Base-by-base conservation (phyloP, 2,113 vertebrate species). In the Sapayoa aenigma region DNA sequence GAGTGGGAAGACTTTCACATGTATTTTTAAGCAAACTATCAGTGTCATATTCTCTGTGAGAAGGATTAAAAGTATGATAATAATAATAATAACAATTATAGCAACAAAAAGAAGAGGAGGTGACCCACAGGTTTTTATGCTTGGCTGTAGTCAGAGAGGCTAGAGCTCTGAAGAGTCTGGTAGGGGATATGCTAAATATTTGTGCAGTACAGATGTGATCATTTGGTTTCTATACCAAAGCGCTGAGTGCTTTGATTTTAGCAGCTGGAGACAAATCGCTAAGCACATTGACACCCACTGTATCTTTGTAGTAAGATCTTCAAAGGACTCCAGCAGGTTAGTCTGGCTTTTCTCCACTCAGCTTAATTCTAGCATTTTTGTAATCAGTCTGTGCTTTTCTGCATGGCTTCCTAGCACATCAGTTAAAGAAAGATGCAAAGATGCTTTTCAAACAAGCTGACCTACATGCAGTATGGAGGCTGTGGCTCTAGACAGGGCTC, bases 301-400 rank as follows among this genome's bases (percentile, higher is more conserved):
- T 68, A 94, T 74, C 68, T 77, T 79, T 87, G 81, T 58, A 93
- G 55, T 66, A 86, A 85, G 52, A 93, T 82, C 89, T 96, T 96
- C 93, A 97, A 94, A 94, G 80, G 89, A 93, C 53, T 92, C 74
- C 90, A 91, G 93, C 85, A 90, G 81, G 68, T 94, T 93, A 87
- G 47, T 84, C 78, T 95, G 75, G 39, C 87, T 87, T 79, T 91
- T 91, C 68, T 80, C 55, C 3, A 6, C 28, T 73, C 60, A 73
- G 68, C 11, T 95, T 85, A 90, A 85, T 80, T 94, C 80, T 52
- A 84, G 37, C 41, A 10, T 53, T 92, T 90, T 84, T 87, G 53
- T n/a, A 78, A 94, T 75, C 86, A 83, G n/a, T 19, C 42, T 89
- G 11, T 53, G 39, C n/a, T 83, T 93, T 94, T 89, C 65, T 14